Base-by-base conservation (phyloP, 2,797 vertebrate genomes). In the Eidolon dupreanum region DNA sequence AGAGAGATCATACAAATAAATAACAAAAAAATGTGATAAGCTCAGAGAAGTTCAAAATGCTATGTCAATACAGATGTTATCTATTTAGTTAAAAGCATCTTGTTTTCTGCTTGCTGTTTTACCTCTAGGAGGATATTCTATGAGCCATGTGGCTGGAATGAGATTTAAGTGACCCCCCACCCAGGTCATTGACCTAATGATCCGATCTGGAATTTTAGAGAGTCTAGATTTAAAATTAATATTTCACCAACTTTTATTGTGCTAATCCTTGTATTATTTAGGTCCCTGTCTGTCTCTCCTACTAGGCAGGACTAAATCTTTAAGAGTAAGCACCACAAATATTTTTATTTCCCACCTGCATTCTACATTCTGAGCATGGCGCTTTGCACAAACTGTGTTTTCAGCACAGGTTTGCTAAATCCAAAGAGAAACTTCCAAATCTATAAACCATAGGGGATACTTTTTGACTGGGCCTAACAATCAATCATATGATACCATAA, bases 381-480 rank as follows among this genome's bases (percentile, higher is more conserved):
- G 2, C 4, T 90, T 90, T 61, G 43, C 0, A 81, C 15, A 85
- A 81, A 61, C 17, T 31, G 51, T 12, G 6, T 73, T 75, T 43
- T 57, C 33, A 71, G 81, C 51, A 41, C 73, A 86, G 61, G 12
- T 63, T 96, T 78, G 17, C 55, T 79, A 94, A 90, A 86, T 91
- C 26, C 46, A 70, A 88, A 86, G 31, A 92, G 20, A 94, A 87
- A 78, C 3, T 65, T 84, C 15, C 16, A 55, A 8, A 82, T 86
- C 24, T 79, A 24, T 53, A 83, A 88, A 31, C 24, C 13, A 57
- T 31, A 57, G 57, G 57, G 20, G 15, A 88, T 51, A 77, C 51
- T 65, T 90, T 90, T 84, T 3, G 28, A 19, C 43, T 73, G 46
- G 0, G 16, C 8, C 19, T 68, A 77, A 57, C 70, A 78, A 73